These are phyloP conservation scores for Fistularia tabacaria DNA, from an alignment of 2,797 vertebrate genomes.

Conservation along the genomic window DNA sequence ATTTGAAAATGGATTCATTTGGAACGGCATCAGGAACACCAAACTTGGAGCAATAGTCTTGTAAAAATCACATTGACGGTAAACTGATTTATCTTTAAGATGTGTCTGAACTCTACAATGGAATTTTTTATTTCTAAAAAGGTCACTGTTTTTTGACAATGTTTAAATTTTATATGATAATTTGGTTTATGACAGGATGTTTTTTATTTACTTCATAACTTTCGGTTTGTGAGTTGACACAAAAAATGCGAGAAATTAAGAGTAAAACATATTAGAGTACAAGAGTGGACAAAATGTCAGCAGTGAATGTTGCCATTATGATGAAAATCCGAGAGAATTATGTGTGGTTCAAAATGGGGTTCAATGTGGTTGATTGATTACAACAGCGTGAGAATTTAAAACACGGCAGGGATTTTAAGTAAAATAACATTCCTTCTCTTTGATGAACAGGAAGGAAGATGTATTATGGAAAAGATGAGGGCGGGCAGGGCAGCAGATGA, in stretches of 20 bases:
- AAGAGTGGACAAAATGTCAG: slow-evolving; percentile 17
- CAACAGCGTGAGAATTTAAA: slow-evolving; percentile 40
- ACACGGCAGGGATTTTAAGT: slow-evolving; percentile 19
- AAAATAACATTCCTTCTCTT: slow-evolving; percentile 35
- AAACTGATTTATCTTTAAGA: no score
- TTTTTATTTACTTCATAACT: no score
- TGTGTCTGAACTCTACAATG: no score
- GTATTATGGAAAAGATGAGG: slow-evolving; percentile 17
- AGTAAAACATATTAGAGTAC: not conserved
- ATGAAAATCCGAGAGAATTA: slow-evolving; percentile 31
- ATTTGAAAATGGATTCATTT: not conserved
- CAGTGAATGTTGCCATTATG: slow-evolving; percentile 22
- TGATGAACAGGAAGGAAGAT: slow-evolving; percentile 37
- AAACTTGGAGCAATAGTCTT: not conserved
- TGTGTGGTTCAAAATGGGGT: slow-evolving; percentile 45
- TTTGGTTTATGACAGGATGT: no score
- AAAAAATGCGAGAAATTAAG: not conserved
- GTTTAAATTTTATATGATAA: no score
- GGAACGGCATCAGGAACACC: slow-evolving; percentile 1
- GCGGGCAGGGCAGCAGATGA: slow-evolving; percentile 26
- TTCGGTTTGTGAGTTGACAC: not conserved
- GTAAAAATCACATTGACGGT: not conserved
- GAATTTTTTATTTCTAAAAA: no score
- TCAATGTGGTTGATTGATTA: slow-evolving; percentile 41
- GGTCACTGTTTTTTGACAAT: no score